phyloP scores from a whole-genome alignment of 2,797 vertebrate genomes.

The Mormyrus proboscirostris region DNA sequence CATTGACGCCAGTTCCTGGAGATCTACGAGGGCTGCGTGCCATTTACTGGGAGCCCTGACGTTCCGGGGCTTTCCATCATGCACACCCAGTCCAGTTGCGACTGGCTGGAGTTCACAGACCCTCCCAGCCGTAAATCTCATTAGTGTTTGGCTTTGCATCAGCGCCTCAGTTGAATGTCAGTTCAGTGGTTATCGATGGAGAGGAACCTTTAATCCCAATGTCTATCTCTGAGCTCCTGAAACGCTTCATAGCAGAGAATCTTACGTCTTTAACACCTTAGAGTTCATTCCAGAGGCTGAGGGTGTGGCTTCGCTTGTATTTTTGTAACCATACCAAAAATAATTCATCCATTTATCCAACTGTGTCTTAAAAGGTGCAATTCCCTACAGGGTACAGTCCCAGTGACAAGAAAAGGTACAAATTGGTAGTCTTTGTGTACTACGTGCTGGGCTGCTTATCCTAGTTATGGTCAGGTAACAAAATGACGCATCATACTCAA shows the following conservation, averaged over 20 bases:
- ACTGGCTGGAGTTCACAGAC: conserved; percentile 17
- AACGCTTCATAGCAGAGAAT: neutral
- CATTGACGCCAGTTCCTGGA: neutral
- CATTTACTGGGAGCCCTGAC: neutral
- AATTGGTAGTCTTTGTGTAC: neutral
- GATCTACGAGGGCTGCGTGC: neutral
- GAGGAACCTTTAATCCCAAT: neutral
- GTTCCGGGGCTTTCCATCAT: conserved; percentile 3
- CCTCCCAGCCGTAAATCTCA: neutral
- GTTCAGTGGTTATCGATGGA: neutral
- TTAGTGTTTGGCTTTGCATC: conserved; percentile 2
- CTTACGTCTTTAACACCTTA: neutral
- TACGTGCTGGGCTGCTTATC: neutral
- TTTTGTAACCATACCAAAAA: neutral
- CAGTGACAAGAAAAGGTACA: neutral
- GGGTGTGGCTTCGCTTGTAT: neutral
- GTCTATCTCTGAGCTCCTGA: neutral
- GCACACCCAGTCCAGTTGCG: conserved; percentile 7
- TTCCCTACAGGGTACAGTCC: neutral
- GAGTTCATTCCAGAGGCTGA: neutral
- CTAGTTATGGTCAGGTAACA: neutral
- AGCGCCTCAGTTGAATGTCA: neutral
- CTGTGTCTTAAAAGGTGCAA: neutral
- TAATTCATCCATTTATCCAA: neutral
- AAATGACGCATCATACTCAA: neutral